Evolutionary conservation across 2,888 invertebrate genomes (phyloP).

Genomic region (Luffia ferchaultella): DNA sequence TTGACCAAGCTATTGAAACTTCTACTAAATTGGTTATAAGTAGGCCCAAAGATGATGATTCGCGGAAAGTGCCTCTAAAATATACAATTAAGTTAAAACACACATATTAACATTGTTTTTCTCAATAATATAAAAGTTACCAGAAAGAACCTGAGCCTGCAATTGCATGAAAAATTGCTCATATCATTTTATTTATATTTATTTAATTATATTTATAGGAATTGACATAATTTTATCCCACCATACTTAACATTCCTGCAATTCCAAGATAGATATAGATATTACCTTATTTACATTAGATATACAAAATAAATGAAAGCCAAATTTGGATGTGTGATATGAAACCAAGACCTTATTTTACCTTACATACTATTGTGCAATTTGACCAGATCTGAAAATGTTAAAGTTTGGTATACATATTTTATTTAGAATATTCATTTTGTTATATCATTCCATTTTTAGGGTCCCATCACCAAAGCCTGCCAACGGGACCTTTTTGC

Average conservation of each 20-base stretch:
- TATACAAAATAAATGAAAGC: background rate
- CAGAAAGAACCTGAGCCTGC: background rate
- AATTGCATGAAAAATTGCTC: background rate
- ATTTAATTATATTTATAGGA: background rate
- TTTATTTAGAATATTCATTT: slow-evolving; percentile 6
- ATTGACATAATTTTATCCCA: background rate
- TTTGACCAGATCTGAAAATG: background rate
- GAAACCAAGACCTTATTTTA: background rate
- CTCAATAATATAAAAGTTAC: too few relatives aligned
- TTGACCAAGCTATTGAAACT: slow-evolving; percentile 21
- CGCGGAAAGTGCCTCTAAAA: slow-evolving; percentile 40
- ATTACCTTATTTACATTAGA: slow-evolving; percentile 24
- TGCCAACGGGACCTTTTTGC: too few relatives aligned
- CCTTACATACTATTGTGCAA: background rate
- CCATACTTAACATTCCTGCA: slow-evolving; percentile 35
- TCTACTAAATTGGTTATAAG: slow-evolving; percentile 49
- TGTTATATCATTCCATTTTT: too few relatives aligned
- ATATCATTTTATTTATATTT: background rate
- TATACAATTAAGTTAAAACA: slow-evolving; percentile 54
- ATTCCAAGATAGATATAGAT: slow-evolving; percentile 28
- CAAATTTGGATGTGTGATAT: background rate
- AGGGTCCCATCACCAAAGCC: too few relatives aligned
- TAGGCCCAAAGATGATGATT: slow-evolving; percentile 34
- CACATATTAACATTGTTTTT: slow-evolving; percentile 24
- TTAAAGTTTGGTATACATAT: too few relatives aligned